Conservation (phyloP, 2,888 invertebrate species). For the Formica aserva region DNA sequence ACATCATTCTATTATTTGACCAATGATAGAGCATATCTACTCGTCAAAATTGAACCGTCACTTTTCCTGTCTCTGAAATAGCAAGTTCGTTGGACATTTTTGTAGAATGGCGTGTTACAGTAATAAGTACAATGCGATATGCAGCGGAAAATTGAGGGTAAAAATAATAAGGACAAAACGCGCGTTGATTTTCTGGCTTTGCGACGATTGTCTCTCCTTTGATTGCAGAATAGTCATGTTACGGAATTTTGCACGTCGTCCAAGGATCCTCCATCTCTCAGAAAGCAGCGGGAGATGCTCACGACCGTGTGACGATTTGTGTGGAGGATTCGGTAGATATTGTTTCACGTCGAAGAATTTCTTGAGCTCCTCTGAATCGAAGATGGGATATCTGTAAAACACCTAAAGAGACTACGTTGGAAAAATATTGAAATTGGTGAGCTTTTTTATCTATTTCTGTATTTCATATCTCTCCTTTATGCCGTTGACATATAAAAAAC, state of each 20-base stretch:
- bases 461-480: neutral
- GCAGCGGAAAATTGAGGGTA: neutral
- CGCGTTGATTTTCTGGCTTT: neutral
- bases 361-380: slow-evolving; percentile 75
- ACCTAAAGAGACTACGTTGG: too few species aligned
- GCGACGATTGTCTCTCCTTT: neutral
- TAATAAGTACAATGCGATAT: neutral
- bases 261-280: slow-evolving; percentile 81
- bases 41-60: neutral
- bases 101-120: neutral
- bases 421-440: neutral
- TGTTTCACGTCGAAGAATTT: slow-evolving; percentile 76
- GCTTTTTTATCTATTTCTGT: neutral
- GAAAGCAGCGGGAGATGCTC: slow-evolving; percentile 76
- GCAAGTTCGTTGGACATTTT: neutral
- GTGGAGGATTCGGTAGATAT: slow-evolving; percentile 68
- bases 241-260: slow-evolving; percentile 62
- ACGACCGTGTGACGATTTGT: slow-evolving; percentile 72
- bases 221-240: slow-evolving; percentile 24
- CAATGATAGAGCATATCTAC: neutral
- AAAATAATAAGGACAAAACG: neutral
- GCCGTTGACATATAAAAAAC: neutral
- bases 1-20: neutral
- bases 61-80: neutral
- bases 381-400: slow-evolving; percentile 25